Evolutionary conservation across 2,113 vertebrate genomes (phyloP).

Genomic region (Etheostoma spectabile): DNA sequence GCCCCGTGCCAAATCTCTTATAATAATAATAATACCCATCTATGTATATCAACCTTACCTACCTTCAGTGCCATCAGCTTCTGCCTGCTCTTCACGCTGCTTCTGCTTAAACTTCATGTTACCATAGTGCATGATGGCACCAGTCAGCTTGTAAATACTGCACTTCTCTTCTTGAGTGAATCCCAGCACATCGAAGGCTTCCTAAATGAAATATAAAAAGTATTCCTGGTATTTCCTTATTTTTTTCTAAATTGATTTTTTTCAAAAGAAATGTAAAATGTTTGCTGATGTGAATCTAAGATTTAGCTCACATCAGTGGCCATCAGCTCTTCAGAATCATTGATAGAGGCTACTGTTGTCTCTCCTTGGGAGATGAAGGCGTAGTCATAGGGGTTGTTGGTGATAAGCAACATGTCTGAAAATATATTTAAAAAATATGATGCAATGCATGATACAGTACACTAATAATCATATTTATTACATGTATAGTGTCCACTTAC

Average conservation of each 20-base stretch:
- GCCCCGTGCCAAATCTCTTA: neutral
- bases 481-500: conserved; percentile 60
- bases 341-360: conserved; percentile 78
- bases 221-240: neutral
- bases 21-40: conserved; percentile 46
- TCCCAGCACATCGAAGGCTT: conserved; percentile 87
- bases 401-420: conserved; percentile 85
- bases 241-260: neutral
- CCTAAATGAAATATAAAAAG: conserved; percentile 44
- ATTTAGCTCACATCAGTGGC: conserved; percentile 77
- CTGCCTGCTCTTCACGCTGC: conserved; percentile 92
- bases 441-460: neutral
- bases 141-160: conserved; percentile 89
- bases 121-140: conserved; percentile 92
- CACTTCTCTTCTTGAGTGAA: conserved; percentile 90
- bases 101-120: conserved; percentile 95
- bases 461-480: neutral
- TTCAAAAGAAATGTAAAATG: neutral
- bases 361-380: conserved; percentile 84
- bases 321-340: conserved; percentile 78
- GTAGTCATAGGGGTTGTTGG: conserved; percentile 82
- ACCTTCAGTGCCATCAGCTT: conserved; percentile 92
- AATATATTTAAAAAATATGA: neutral
- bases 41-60: neutral
- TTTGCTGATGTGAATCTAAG: neutral